A percentile compares a stretch with the other conserved stretches of the same genome.
Conservation (phyloP, 2,797 vertebrate species). For the Sitta carolinensis region DNA sequence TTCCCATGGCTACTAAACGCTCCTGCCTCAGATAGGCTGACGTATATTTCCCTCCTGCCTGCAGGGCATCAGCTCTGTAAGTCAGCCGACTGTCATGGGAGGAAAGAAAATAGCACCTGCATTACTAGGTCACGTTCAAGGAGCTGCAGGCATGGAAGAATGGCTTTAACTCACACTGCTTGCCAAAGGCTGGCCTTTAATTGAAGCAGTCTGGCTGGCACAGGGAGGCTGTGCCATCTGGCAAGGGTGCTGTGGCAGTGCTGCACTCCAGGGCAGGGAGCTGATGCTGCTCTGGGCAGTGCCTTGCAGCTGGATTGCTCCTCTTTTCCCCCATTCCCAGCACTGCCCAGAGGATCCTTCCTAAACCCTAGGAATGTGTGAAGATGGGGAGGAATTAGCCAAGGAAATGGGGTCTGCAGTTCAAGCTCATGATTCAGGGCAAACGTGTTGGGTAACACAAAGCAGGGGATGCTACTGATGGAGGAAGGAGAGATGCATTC, state of each 20-base stretch:
- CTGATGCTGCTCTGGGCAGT: neutral
- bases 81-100: slow-evolving; percentile 23
- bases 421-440: neutral
- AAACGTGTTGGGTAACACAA: accelerated
- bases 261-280: neutral
- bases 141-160: neutral
- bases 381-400: neutral
- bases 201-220: neutral
- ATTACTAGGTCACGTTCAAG: slow-evolving; percentile 7
- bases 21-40: neutral
- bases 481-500: neutral
- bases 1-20: neutral
- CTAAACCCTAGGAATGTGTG: neutral
- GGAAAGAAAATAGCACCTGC: slow-evolving; percentile 43
- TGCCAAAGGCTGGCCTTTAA: neutral
- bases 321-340: neutral
- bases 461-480: neutral
- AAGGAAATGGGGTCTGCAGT: neutral
- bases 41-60: neutral
- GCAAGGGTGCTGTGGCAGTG: neutral
- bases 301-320: neutral
- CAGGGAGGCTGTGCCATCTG: neutral
- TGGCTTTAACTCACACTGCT: accelerated
- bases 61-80: neutral
- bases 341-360: neutral